Conservation (phyloP, 2,113 vertebrate species). For the Sciurus niger region DNA sequence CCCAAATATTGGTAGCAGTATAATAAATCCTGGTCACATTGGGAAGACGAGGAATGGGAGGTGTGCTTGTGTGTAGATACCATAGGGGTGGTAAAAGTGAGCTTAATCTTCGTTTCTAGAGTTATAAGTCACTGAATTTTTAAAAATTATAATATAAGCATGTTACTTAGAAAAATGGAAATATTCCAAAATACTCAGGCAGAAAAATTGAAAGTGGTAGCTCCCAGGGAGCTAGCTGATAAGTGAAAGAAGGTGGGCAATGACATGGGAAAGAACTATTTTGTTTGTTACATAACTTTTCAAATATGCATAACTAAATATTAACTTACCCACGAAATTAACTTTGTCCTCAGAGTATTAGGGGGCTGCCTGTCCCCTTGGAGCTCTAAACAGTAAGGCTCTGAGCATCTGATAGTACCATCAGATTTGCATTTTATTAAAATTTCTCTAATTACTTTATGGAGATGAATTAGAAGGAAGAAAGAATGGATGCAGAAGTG, state of each 20-base stretch:
- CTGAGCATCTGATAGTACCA: not conserved
- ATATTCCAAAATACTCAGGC: not conserved
- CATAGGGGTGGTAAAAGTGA: not conserved
- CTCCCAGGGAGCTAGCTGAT: not conserved
- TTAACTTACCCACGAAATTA: not conserved
- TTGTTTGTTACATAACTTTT: not conserved
- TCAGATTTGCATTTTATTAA: not conserved
- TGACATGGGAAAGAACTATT: not conserved
- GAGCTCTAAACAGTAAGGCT: not conserved
- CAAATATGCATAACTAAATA: not conserved
- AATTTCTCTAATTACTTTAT: not conserved
- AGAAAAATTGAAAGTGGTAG: not conserved
- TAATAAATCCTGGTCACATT: not conserved
- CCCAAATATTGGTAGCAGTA: not conserved
- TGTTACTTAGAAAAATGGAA: not conserved
- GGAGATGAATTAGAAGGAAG: not conserved
- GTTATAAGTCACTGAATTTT: not conserved
- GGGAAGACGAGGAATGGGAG: not conserved
- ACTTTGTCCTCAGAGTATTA: not conserved
- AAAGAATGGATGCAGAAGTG: not conserved
- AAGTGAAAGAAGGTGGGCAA: not conserved
- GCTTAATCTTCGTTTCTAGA: not conserved
- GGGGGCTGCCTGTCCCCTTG: not conserved
- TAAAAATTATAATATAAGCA: not conserved
- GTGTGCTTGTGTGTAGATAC: not conserved